phyloP scores from a whole-genome alignment of 2,113 vertebrate species.

The Callopanchax toddi region DNA sequence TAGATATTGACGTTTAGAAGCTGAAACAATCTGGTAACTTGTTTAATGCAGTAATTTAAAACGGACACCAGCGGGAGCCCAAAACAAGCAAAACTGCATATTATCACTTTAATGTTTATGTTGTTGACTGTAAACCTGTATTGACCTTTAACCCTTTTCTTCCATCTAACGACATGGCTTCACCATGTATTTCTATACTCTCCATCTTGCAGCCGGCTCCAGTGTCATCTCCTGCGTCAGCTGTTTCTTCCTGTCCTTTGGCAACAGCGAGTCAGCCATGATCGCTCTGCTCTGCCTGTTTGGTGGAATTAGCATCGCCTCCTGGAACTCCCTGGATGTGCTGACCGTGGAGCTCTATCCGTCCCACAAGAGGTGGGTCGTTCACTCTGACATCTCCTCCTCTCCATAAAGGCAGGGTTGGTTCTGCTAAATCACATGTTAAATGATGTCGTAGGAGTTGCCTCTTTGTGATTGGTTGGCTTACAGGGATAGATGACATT shows the following conservation, averaged over 20 bases:
- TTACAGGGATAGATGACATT: constrained; percentile 30
- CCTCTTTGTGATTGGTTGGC: constrained; percentile 25
- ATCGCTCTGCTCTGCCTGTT: constrained; percentile 97
- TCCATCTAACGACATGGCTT: fast-evolving
- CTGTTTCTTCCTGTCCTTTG: constrained; percentile 98
- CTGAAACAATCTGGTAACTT: no score
- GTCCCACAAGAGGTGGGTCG: constrained; percentile 90
- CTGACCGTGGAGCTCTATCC: constrained; percentile 97
- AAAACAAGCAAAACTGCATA: no score
- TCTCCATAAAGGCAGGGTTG: not conserved
- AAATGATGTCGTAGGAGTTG: constrained; percentile 9
- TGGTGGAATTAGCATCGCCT: constrained; percentile 97
- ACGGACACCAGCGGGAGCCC: no score
- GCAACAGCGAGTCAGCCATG: constrained; percentile 98
- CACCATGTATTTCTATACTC: not conserved
- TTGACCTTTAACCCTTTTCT: no score
- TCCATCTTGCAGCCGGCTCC: constrained; percentile 86
- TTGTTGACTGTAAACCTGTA: no score
- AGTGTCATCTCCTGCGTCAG: constrained; percentile 96
- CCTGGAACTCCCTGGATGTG: constrained; percentile 95
- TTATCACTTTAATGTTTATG: no score
- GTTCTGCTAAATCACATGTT: constrained; percentile 18
- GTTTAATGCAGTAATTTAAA: no score
- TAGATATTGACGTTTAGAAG: no score
- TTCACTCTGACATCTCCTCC: constrained; percentile 21